Conservation (phyloP, 2,888 invertebrate genomes). For the Drosophila koepferae region DNA sequence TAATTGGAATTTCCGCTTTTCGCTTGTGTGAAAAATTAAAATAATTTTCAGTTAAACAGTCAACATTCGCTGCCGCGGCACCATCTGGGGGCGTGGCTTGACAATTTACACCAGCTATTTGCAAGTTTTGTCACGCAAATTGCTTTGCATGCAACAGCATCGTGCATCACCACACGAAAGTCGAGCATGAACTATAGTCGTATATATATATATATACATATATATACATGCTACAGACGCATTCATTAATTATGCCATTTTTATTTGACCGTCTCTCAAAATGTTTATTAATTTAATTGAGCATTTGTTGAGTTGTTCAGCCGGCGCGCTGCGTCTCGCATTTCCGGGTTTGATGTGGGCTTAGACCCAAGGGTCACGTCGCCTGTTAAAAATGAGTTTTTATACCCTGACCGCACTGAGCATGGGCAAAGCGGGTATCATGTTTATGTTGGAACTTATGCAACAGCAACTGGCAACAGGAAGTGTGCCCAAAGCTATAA, state of each 20-base stretch:
- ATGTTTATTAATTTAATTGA: conserved; percentile 65
- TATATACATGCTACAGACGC: conserved; percentile 7
- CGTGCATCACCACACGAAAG: background rate
- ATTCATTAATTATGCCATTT: conserved; percentile 61
- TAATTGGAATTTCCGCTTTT: conserved; percentile 79
- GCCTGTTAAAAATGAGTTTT: conserved; percentile 74
- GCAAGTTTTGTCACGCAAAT: conserved; percentile 55
- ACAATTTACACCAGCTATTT: conserved; percentile 38
- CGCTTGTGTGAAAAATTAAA: conserved; percentile 71
- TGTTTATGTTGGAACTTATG: background rate
- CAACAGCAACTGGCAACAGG: background rate
- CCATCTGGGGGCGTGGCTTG: conserved; percentile 3
- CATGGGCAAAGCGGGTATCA: background rate
- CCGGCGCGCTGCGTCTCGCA: conserved; percentile 12
- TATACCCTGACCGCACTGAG: background rate
- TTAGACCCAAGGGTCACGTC: conserved; percentile 57
- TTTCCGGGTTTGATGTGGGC: conserved; percentile 66
- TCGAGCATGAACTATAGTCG: background rate
- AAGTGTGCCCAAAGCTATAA: background rate
- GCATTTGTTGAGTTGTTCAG: conserved; percentile 44
- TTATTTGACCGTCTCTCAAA: conserved; percentile 39
- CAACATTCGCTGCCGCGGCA: background rate
- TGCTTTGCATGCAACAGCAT: conserved; percentile 14
- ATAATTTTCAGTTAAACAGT: conserved; percentile 57
- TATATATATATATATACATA: background rate